Base-by-base conservation (phyloP, 2,113 vertebrate species). In the Probosciger aterrimus region DNA sequence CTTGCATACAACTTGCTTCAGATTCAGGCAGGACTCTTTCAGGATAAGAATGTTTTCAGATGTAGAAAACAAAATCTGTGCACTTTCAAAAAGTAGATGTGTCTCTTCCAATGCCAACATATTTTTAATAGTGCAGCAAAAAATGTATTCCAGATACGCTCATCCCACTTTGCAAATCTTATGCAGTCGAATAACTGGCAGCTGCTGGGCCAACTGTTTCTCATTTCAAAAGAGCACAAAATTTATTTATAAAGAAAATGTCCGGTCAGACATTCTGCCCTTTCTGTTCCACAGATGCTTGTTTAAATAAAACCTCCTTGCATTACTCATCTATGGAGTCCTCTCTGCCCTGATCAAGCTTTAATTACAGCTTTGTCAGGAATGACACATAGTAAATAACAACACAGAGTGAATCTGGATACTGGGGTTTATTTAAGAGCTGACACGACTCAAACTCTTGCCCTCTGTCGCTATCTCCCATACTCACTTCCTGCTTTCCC, bases 201-300 rank as follows among this genome's bases (percentile, higher is more conserved):
- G 93, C 76, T 96, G 78, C 83, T 91, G 50, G 82, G 25, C 68
- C 82, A 95, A 82, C 76, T 91, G 73, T 87, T 97, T 94, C 86
- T 50, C 84, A 84, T 96, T 92, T 76, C 2, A 84, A 86, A 93
- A 86, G 47, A 75, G 4, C 3, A 4, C 68, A 64, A 83, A 47
- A 86, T 85, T 86, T 93, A 80, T 90, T 94, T 93, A 39, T 90
- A 47, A 92, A 92, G 46, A 96, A 96, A 87, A 53, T 88, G 85
- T 94, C 78, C 75, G 15, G 46, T 90, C 57, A 96, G 84, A 65
- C 27, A 57, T 94, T 93, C 39, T 90, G 35, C 35, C 19, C 59
- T 95, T 86, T 90, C 90, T 95, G 63, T 92, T 78, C 59, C 49
- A 71, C 82, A 93, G 57, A 92, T 82, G 83, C 63, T n/a, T 90